A percentile compares a stretch with the other conserved stretches of the same genome.
These are phyloP conservation scores for Chionodraco myersi DNA, from an alignment of 2,113 vertebrate genomes.

Conservation along the genomic window DNA sequence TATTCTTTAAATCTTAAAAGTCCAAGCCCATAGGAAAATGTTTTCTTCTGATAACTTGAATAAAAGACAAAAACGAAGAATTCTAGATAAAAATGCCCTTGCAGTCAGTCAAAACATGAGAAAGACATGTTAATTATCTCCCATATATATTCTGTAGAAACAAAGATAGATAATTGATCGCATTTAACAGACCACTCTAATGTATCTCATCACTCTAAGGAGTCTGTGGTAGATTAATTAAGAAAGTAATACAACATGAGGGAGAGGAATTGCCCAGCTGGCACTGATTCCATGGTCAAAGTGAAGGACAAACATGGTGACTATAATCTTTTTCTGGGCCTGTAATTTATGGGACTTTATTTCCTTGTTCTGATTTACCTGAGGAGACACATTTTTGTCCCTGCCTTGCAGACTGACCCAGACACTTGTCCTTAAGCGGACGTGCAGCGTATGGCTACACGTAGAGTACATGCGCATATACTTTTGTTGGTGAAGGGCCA, in stretches of 20 bases:
- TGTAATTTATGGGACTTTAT: conserved; percentile 74
- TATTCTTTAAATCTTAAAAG: conserved; percentile 37
- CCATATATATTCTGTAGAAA: conserved; percentile 42
- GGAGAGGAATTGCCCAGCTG: conserved; percentile 61
- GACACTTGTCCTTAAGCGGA: conserved; percentile 55
- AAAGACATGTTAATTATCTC: conserved; percentile 57
- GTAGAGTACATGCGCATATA: conserved; percentile 7
- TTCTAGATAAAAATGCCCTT: conserved; percentile 24
- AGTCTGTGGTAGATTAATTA: conserved; percentile 75
- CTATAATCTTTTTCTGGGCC: conserved; percentile 70
- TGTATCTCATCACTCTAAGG: conserved; percentile 68
- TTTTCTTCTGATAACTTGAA: conserved; percentile 35
- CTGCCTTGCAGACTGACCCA: conserved; percentile 63
- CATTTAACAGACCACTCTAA: conserved; percentile 66
- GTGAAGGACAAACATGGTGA: conserved; percentile 74
- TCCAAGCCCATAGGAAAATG: conserved; percentile 10
- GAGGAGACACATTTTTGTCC: conserved; percentile 59
- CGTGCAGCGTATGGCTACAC: not conserved
- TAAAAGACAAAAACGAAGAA: conserved; percentile 22
- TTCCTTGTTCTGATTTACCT: conserved; percentile 74
- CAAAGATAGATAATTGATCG: conserved; percentile 64
- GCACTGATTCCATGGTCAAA: conserved; percentile 78
- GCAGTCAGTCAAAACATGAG: conserved; percentile 26
- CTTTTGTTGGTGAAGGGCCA: conserved; percentile 22
- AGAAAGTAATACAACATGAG: conserved; percentile 73